phyloP scores from a whole-genome alignment of 2,113 vertebrate genomes.

The Odocoileus hemionus region DNA sequence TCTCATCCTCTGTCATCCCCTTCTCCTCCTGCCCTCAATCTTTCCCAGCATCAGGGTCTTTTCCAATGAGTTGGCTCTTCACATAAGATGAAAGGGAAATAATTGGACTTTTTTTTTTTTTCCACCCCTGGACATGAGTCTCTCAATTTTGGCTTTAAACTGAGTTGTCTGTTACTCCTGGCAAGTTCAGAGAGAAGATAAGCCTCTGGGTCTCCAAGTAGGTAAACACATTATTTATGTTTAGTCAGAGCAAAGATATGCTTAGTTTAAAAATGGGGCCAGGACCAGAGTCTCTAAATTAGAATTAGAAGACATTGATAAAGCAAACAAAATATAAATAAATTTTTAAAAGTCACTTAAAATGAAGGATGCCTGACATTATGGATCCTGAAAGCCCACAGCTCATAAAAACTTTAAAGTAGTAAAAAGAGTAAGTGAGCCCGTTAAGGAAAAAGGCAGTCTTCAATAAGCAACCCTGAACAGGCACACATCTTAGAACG shows the following conservation, averaged over 20 bases:
- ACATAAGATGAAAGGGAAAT: background rate
- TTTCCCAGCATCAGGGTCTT: background rate
- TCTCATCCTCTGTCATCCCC: background rate
- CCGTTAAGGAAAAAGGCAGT: background rate
- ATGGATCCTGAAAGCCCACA: background rate
- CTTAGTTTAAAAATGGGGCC: background rate
- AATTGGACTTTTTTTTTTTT: background rate
- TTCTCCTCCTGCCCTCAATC: background rate
- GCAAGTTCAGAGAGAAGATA: background rate
- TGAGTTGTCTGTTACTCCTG: background rate
- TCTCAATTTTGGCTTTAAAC: background rate
- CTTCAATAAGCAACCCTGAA: accelerated
- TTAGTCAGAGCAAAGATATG: background rate
- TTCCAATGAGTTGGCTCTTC: background rate
- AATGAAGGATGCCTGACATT: background rate
- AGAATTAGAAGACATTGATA: background rate
- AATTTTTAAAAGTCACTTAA: background rate
- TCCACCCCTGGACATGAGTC: background rate
- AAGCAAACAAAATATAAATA: background rate
- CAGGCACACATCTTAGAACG: accelerated
- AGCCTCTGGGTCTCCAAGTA: background rate
- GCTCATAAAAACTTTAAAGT: background rate
- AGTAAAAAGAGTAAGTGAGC: background rate
- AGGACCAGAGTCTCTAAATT: background rate
- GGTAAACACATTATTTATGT: background rate